Base-by-base conservation (phyloP, 2,113 vertebrate species). In the Hippocampus comes region DNA sequence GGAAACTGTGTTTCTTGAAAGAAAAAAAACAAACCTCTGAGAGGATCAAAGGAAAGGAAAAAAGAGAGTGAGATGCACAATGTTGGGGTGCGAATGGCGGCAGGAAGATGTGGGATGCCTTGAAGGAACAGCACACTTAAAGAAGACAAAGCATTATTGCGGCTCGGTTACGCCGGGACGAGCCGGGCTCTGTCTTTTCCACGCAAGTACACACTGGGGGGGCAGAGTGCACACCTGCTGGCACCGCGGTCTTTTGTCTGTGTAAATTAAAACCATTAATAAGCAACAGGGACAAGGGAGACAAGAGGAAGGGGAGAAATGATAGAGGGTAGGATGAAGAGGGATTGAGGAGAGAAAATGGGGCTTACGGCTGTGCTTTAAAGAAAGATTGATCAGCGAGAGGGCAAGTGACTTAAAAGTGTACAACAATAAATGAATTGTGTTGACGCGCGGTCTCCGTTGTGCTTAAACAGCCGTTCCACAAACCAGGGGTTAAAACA, bases 201-300 rank as follows among this genome's bases (percentile, higher is more conserved):
- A 78, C 80, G 81, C 81, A 88, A 86, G 86, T 74, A 82, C 79
- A 83, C 83, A 83, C 86, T 68, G n/a, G 59, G 17, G 86, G 87
- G 89, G 87, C 75, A 77, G 73, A 76, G 84, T 83, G 63, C 81
- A 75, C 88, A 91, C 92, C 92, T 85, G 83, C 53, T 66, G 92
- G 91, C 85, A 84, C 90, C 89, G 92, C 88, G 86, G 90, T 93
- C 93, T 70, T 79, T 79, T 77, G 91, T 74, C 72, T 75, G 91
- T 87, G 92, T 93, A 96, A 96, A 96, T 97, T 94, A 96, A 96
- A 95, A 92, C 90, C 81, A 95, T 96, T 96, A 95, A 95, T 96
- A 95, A 95, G 89, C 90, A 89, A 84, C 90, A 87, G 83, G 86
- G 87, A 88, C 80, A 84, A 49, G 53, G 75, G 68, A 42, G 70